Percentiles rank a stretch among this genome's conserved stretches.
Conservation (phyloP, 2,113 vertebrate genomes). For the Haemorhous mexicanus region DNA sequence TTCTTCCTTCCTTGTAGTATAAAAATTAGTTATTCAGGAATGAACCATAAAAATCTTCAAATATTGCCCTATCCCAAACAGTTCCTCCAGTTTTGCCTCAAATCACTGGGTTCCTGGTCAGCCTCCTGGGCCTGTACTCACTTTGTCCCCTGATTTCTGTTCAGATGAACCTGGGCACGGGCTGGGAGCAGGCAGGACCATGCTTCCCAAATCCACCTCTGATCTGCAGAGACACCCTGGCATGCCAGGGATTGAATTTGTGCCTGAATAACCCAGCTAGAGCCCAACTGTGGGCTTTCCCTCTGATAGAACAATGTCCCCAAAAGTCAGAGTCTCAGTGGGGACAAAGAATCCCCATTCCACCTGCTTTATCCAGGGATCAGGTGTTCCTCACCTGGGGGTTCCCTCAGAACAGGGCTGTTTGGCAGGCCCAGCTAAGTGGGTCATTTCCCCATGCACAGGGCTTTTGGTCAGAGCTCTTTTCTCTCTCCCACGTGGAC, state of each 20-base stretch:
- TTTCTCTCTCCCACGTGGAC: not conserved
- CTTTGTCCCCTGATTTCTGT: not conserved
- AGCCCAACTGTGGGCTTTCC: not conserved
- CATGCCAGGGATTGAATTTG: not conserved
- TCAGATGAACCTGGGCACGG: rapidly evolving
- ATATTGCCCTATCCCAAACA: rapidly evolving
- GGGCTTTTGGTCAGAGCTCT: not conserved
- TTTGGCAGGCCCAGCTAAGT: not conserved
- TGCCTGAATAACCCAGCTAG: not conserved
- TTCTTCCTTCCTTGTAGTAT: not conserved
- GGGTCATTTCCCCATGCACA: not conserved
- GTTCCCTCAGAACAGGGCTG: not conserved
- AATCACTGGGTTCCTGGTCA: not conserved
- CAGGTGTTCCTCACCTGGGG: not conserved
- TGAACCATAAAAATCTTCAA: not conserved
- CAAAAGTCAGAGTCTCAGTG: not conserved
- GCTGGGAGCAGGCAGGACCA: not conserved
- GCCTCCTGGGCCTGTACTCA: not conserved
- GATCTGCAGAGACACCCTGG: not conserved
- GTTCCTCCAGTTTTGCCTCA: not conserved
- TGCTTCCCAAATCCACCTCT: not conserved
- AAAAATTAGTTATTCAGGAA: not conserved
- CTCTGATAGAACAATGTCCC: not conserved
- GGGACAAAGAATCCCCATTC: not conserved
- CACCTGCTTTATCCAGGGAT: too few relatives aligned